These are phyloP conservation scores for Pseudomyrmex flavicornis DNA, from an alignment of 1,140 invertebrate species.

Conservation along the genomic window DNA sequence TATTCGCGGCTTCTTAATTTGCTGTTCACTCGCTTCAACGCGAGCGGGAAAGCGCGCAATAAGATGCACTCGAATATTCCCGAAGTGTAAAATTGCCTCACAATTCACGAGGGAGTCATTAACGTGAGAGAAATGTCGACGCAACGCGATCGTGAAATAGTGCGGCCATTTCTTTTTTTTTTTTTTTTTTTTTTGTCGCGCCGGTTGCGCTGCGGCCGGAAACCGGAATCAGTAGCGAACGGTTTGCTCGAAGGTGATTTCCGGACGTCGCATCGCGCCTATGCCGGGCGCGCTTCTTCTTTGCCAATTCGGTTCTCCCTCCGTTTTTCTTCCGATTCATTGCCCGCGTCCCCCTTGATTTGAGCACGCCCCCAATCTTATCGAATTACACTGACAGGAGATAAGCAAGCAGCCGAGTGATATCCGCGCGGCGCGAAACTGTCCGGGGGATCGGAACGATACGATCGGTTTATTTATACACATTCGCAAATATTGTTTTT, in stretches of 20 bases:
- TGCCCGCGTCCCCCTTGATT: slow-evolving; percentile 27
- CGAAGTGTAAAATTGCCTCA: neutral
- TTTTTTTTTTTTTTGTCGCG: neutral
- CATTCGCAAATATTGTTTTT: too few relatives aligned
- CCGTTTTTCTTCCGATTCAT: slow-evolving; percentile 45
- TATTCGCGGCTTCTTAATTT: slow-evolving; percentile 42
- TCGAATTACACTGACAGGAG: slow-evolving; percentile 39
- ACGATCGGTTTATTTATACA: neutral
- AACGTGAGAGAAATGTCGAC: neutral
- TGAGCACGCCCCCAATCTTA: slow-evolving; percentile 56
- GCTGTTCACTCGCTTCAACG: neutral
- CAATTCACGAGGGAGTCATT: slow-evolving; percentile 15
- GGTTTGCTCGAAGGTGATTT: slow-evolving; percentile 57
- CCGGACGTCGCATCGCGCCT: slow-evolving; percentile 14
- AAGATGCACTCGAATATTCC: neutral
- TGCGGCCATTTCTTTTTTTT: slow-evolving; percentile 13
- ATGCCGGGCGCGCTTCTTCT: neutral
- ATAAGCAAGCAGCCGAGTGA: slow-evolving; percentile 16
- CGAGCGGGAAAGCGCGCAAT: slow-evolving; percentile 1
- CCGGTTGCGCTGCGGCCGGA: slow-evolving; percentile 32
- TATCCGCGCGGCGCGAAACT: neutral
- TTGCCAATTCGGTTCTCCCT: slow-evolving; percentile 38
- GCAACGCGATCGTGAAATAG: slow-evolving; percentile 34
- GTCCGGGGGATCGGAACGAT: neutral
- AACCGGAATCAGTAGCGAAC: slow-evolving; percentile 59